phyloP scores from a whole-genome alignment of 2,797 vertebrate species.

The Allobates femoralis region DNA sequence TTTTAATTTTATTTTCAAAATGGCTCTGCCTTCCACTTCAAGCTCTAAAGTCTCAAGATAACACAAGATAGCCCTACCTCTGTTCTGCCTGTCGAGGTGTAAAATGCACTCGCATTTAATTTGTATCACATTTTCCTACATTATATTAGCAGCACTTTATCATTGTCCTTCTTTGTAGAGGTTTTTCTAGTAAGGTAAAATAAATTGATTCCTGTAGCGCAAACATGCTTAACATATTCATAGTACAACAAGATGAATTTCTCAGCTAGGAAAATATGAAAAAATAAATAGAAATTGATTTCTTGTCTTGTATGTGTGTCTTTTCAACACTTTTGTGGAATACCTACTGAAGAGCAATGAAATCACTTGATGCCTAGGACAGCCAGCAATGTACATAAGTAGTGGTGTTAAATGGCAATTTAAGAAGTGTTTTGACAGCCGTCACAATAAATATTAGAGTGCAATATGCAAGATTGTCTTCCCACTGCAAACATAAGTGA shows the following conservation, averaged over 20 bases:
- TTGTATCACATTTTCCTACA: no score
- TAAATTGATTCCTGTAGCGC: not conserved
- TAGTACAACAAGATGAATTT: not conserved
- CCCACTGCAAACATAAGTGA: not conserved
- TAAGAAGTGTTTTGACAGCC: conserved; percentile 35
- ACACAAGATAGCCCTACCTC: not conserved
- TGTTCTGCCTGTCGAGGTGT: not conserved
- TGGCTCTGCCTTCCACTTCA: not conserved
- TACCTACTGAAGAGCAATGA: not conserved
- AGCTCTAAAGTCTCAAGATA: not conserved
- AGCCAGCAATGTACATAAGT: not conserved
- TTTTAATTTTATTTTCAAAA: not conserved
- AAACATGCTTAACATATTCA: not conserved
- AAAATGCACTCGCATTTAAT: not conserved
- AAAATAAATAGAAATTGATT: conserved; percentile 16
- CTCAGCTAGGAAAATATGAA: conserved; percentile 11
- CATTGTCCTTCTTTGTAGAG: not conserved
- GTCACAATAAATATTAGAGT: conserved; percentile 16
- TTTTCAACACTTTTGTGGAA: not conserved
- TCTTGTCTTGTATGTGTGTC: not conserved
- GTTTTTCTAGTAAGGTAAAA: not conserved
- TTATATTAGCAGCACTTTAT: not conserved
- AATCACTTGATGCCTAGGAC: conserved; percentile 14
- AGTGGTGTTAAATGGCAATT: conserved; percentile 3
- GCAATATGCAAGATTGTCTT: conserved; percentile 1